Evolutionary conservation across 2,888 invertebrate species (phyloP), one percentile per base, ranked within the genome.

Genomic region (Rotaria magnacalcarata): DNA sequence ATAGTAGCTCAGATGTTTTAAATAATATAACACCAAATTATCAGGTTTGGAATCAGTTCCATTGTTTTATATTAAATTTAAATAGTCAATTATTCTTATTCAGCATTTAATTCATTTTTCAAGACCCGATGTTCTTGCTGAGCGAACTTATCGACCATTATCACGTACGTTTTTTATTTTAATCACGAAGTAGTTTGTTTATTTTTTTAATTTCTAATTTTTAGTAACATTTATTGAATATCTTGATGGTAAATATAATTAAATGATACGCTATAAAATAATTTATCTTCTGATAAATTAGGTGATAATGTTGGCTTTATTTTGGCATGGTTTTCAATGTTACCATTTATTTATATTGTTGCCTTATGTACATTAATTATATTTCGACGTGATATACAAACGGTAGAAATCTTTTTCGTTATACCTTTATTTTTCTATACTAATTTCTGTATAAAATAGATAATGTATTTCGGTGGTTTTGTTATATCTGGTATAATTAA

Each of bases 361-460:
- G 95, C 95, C 88, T 95, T 96, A 92, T 90, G 95, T 88, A 94
- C 96, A 74, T 92, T 96, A 87, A 95, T 96, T 89, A 91, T 96
- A 88, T 96, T 96, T 91, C 93, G 96, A 90, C 93, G 96, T 91
- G 96, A 96, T 92, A 93, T 96, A 88, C 96, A 96, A 90, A 96
- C 96, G 87, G 96, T 96, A 93, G 93, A 94, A 91, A 88, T 34
- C 34, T 58, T 8, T 87, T 85, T 85, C 85, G 11, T 54, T 56
- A 27, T 74, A 21, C 27, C 24, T 27, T 43, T 19, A 54, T 47
- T 52, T 16, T 84, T 56, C 41, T 41, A 50, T 47, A 84, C 19
- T 16, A 19, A 84, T 60, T 58, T 34, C 34, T 84, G 84, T 84
- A 86, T 88, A 84, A 88, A 88, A 90, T 93, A 96, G 96, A 95